phyloP scores from a whole-genome alignment of 2,888 invertebrate species.

The Phengaris alcon region DNA sequence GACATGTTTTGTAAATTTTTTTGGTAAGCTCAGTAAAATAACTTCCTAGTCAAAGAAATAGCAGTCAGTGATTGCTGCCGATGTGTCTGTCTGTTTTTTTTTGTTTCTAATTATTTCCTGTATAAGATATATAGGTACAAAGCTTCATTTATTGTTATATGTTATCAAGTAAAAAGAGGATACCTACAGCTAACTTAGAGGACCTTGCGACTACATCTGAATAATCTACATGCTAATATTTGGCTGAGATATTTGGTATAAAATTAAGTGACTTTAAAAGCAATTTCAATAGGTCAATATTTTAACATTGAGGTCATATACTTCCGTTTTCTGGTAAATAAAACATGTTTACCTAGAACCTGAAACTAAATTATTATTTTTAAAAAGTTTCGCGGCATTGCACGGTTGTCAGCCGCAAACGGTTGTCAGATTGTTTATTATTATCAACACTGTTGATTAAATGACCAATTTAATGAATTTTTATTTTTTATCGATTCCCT shows the following conservation, averaged over 20 bases:
- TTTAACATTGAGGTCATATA: not conserved
- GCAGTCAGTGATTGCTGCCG: too few species aligned
- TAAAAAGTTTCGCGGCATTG: not conserved
- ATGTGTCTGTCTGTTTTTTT: too few species aligned
- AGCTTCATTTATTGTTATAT: not conserved
- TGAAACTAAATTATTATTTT: not conserved
- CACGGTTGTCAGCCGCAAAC: too few species aligned
- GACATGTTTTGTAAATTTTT: too few species aligned
- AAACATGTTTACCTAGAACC: not conserved
- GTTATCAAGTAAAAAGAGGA: not conserved
- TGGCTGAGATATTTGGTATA: too few species aligned
- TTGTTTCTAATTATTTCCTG: too few species aligned
- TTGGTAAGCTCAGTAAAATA: too few species aligned
- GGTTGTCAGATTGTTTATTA: too few species aligned
- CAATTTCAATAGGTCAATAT: not conserved
- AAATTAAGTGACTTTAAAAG: not conserved
- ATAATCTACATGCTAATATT: constrained; percentile 1
- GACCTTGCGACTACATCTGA: not conserved
- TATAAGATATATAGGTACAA: not conserved
- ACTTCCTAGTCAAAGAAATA: too few species aligned
- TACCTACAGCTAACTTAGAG: not conserved
- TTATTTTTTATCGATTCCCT: too few species aligned
- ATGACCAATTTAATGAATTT: too few species aligned
- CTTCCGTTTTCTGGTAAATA: not conserved
- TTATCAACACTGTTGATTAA: too few species aligned